Percentiles rank a stretch among this genome's conserved stretches.
phyloP scores from a whole-genome alignment of 2,113 vertebrate species.

The Hyla sarda region DNA sequence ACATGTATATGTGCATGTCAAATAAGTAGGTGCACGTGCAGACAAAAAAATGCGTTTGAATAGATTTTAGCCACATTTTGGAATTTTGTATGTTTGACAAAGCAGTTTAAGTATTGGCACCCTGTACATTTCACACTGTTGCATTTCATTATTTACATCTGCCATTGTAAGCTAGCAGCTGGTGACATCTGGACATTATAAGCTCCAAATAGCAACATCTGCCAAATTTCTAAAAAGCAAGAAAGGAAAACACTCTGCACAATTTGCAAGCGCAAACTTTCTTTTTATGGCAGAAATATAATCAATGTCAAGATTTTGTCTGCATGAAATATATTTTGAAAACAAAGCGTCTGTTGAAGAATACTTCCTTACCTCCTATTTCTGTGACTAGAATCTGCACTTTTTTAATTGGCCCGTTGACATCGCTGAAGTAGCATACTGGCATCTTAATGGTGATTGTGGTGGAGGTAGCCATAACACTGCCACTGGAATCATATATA shows the following conservation, averaged over 20 bases:
- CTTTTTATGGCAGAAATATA: not conserved
- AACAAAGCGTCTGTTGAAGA: slow-evolving; percentile 1
- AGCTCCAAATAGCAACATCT: slow-evolving; percentile 33
- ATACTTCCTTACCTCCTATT: slow-evolving; percentile 81
- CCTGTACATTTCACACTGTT: not conserved
- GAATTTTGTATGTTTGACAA: slow-evolving; percentile 16
- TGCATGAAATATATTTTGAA: slow-evolving; percentile 49
- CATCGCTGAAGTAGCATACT: slow-evolving; percentile 91
- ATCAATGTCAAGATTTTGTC: slow-evolving; percentile 49
- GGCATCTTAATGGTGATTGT: slow-evolving; percentile 92
- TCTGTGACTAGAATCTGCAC: slow-evolving; percentile 94
- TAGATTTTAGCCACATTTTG: not conserved
- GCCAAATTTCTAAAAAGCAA: slow-evolving; percentile 23
- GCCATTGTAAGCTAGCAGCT: slow-evolving; percentile 29
- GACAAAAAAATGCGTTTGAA: not conserved
- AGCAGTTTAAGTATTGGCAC: slow-evolving; percentile 7
- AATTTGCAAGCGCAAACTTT: slow-evolving; percentile 27
- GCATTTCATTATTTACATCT: slow-evolving; percentile 27
- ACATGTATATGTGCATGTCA: not conserved
- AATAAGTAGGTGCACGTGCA: not conserved
- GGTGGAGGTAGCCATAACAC: slow-evolving; percentile 83
- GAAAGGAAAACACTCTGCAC: slow-evolving; percentile 37
- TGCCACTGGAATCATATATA: slow-evolving; percentile 79
- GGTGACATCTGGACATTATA: slow-evolving; percentile 37
- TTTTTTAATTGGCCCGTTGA: slow-evolving; percentile 90